Percentiles rank a stretch among this genome's conserved stretches.
Conservation (phyloP, 2,888 invertebrate species). For the Marronus borbonicus region DNA sequence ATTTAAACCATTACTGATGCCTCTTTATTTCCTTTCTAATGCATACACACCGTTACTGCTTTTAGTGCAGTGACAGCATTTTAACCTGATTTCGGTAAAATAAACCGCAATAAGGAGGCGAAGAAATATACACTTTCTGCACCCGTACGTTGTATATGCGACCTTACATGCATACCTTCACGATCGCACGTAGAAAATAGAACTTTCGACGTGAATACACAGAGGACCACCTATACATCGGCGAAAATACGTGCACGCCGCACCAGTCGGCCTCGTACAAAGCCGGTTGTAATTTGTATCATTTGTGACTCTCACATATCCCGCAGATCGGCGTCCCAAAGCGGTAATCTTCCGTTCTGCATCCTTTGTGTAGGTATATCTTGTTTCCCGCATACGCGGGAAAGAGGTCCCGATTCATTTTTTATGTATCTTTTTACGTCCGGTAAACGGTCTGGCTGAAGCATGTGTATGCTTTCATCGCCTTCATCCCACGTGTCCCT, state of each 20-base stretch:
- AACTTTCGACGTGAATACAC: slow-evolving; percentile 29
- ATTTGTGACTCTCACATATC: slow-evolving; percentile 25
- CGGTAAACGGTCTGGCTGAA: slow-evolving; percentile 24
- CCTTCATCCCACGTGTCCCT: background rate
- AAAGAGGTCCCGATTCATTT: slow-evolving; percentile 29
- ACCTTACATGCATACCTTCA: background rate
- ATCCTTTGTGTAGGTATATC: slow-evolving; percentile 21
- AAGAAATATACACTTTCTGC: background rate
- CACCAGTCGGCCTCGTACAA: slow-evolving; percentile 4
- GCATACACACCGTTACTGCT: too few relatives aligned
- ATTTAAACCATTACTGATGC: too few relatives aligned
- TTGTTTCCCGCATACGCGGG: slow-evolving; percentile 13
- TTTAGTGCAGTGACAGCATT: too few relatives aligned
- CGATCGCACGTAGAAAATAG: slow-evolving; percentile 20
- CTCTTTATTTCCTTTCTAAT: too few relatives aligned
- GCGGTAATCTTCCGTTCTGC: slow-evolving; percentile 19
- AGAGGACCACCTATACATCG: slow-evolving; percentile 1
- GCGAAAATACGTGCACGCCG: background rate
- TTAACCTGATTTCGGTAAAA: too few relatives aligned
- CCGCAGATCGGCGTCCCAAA: slow-evolving; percentile 8
- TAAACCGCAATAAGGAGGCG: too few relatives aligned
- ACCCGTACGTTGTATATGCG: too few relatives aligned
- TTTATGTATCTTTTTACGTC: slow-evolving; percentile 22
- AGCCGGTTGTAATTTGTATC: slow-evolving; percentile 32
- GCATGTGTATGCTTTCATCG: background rate